Conservation (phyloP, 2,797 vertebrate species). For the Platalea minor region DNA sequence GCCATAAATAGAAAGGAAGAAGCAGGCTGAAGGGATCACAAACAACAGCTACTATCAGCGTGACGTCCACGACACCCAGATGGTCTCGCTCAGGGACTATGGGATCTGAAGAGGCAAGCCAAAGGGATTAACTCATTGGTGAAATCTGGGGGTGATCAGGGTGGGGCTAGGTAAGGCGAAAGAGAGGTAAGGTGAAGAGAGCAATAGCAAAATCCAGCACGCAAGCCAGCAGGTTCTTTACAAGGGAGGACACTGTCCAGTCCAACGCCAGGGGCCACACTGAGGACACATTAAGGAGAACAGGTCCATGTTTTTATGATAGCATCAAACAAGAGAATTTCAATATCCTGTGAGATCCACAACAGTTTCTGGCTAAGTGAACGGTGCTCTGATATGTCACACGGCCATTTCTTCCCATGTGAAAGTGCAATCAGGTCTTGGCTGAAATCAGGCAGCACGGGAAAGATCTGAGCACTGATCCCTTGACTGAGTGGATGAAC, state of each 20-base stretch:
- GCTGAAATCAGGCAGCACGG: accelerated
- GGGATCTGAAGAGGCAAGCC: not conserved
- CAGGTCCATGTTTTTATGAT: not conserved
- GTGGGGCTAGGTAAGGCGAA: not conserved
- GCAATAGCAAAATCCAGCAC: not conserved
- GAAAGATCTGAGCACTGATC: not conserved
- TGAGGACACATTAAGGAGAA: not conserved
- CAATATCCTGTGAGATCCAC: not conserved
- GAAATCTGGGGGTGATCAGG: not conserved
- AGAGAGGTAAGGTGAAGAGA: not conserved
- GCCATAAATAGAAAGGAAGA: not conserved
- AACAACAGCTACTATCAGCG: not conserved
- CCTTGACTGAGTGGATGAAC: not conserved
- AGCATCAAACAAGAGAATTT: not conserved
- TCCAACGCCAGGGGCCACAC: not conserved
- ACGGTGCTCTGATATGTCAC: not conserved
- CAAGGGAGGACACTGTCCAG: not conserved
- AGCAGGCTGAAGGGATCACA: not conserved
- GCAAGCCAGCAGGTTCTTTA: not conserved
- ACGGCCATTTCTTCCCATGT: not conserved
- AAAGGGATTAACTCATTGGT: not conserved
- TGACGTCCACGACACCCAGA: not conserved
- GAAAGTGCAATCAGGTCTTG: not conserved
- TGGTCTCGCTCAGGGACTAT: not conserved
- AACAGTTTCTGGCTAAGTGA: not conserved